Evolutionary conservation across 2,888 invertebrate species (phyloP), one percentile per base, ranked within the genome.

Genomic region (Muschampia staudingeri): DNA sequence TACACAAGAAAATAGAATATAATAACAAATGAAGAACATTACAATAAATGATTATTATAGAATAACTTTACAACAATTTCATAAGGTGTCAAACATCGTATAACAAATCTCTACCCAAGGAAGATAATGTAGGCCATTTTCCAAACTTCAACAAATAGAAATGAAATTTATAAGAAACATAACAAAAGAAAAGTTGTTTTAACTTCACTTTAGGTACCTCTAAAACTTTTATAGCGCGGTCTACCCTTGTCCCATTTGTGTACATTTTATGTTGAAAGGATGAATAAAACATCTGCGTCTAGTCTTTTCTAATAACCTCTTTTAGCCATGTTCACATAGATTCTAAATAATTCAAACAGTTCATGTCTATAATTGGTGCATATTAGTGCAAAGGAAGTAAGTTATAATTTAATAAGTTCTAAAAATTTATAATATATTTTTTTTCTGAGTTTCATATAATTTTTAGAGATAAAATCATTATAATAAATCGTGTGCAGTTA

Each of bases 181-280:
- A 76, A 80, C 80, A 76, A 80, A 80, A 80, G 76, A 76, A 76
- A 76, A 80, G 69, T 75, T 80, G 80, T 69, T 76, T 76, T 72
- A 72, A 72, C 72, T 72, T 9, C 48, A 72, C 48, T 72, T 72
- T 80, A 44, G 25, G 25, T 25, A 25, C 61, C 80, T 71, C 61
- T 76, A 42, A 80, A 80, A 80, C 61, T 80, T 80, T 80, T 76
- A 76, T 76, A 71, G 80, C 75, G 69, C 69, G 76, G 80, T 75
- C 42, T 76, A 70, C 80, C 80, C 76, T 80, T 76, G 80, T 76
- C 80, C 70, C 70, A 76, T 76, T 80, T 80, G 76, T 80, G 34
- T 80, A 76, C 76, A 80, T 80, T 80, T 80, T 76, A 76, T 76
- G 76, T 44, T 76, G 44, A 80, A 76, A 80, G 80, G 75, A 80